Evolutionary conservation across 2,797 vertebrate species (phyloP).

Genomic region (Cynodonichthys magdalenae): DNA sequence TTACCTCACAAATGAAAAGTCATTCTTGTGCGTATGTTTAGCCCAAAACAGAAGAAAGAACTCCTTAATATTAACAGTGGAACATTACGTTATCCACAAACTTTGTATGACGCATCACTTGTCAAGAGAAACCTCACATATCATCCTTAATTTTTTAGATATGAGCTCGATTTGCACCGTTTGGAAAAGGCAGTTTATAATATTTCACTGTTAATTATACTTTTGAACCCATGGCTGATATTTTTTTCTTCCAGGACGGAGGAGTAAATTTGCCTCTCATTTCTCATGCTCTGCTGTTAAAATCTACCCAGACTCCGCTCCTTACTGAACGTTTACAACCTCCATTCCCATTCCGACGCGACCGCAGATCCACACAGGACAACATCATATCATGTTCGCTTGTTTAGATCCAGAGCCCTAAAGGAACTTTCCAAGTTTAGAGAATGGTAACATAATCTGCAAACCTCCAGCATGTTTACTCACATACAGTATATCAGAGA

Average conservation of each 20-base stretch:
- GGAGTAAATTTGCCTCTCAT: constrained; percentile 65
- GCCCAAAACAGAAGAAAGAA: constrained; percentile 26
- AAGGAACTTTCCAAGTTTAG: constrained; percentile 18
- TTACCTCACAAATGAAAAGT: constrained; percentile 45
- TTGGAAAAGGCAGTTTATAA: constrained; percentile 73
- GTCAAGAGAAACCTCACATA: constrained; percentile 36
- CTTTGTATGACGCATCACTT: constrained; percentile 21
- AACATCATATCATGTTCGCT: constrained; percentile 38
- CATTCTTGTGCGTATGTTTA: constrained; percentile 17
- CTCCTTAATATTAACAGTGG: constrained; percentile 6
- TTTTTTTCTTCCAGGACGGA: constrained; percentile 71
- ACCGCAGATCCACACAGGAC: constrained; percentile 32
- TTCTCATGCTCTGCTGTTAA: constrained; percentile 60
- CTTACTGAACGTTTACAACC: constrained; percentile 42
- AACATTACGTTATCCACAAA: constrained; percentile 29
- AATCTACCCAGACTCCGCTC: constrained; percentile 30
- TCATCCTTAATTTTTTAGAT: constrained; percentile 29
- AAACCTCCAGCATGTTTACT: constrained; percentile 45
- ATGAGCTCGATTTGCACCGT: constrained; percentile 28
- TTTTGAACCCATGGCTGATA: constrained; percentile 45
- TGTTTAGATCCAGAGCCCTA: constrained; percentile 20
- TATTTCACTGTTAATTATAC: constrained; percentile 77
- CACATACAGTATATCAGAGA: constrained; percentile 37
- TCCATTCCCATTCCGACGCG: constrained; percentile 15
- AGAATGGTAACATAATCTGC: constrained; percentile 23